Percentiles rank a stretch among this genome's conserved stretches.
These are phyloP conservation scores for Orussus abietinus DNA, from an alignment of 1,140 invertebrate genomes.

Conservation along the genomic window DNA sequence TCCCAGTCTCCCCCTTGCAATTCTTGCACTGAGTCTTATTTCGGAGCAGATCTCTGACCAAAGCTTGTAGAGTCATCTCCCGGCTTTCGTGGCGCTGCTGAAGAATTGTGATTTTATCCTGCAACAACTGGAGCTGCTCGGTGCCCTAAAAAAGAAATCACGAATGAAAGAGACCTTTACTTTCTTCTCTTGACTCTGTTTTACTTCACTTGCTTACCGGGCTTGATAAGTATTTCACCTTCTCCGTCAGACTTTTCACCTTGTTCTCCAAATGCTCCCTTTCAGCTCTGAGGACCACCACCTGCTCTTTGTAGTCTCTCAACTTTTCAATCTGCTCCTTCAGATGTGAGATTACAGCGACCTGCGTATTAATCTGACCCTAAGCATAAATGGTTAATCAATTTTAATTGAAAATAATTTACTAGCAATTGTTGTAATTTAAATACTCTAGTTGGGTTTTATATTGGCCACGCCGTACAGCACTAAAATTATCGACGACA, in stretches of 20 bases:
- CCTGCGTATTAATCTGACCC: constrained; percentile 52
- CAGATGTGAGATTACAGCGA: constrained; percentile 56
- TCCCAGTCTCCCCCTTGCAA: constrained; percentile 43
- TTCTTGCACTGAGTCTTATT: constrained; percentile 41
- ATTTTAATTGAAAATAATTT: not conserved
- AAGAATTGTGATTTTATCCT: constrained; percentile 50
- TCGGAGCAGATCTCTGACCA: constrained; percentile 51
- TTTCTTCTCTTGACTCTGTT: constrained; percentile 10
- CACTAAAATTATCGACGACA: not conserved
- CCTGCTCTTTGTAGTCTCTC: constrained; percentile 55
- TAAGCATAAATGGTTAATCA: constrained; percentile 17
- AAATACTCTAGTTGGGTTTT: no score
- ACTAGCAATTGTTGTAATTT: no score
- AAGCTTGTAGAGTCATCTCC: constrained; percentile 50
- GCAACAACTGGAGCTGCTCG: constrained; percentile 45
- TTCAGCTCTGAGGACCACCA: constrained; percentile 56
- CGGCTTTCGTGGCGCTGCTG: constrained; percentile 53
- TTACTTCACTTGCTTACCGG: constrained; percentile 35
- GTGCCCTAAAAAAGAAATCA: constrained; percentile 37
- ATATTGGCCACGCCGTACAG: no score
- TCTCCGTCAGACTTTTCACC: constrained; percentile 47
- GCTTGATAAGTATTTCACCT: constrained; percentile 47
- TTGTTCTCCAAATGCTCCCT: constrained; percentile 58
- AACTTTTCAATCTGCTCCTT: constrained; percentile 53
- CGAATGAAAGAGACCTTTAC: constrained; percentile 7